Evolutionary conservation across 2,113 vertebrate genomes (phyloP).

Genomic region (Passer domesticus): DNA sequence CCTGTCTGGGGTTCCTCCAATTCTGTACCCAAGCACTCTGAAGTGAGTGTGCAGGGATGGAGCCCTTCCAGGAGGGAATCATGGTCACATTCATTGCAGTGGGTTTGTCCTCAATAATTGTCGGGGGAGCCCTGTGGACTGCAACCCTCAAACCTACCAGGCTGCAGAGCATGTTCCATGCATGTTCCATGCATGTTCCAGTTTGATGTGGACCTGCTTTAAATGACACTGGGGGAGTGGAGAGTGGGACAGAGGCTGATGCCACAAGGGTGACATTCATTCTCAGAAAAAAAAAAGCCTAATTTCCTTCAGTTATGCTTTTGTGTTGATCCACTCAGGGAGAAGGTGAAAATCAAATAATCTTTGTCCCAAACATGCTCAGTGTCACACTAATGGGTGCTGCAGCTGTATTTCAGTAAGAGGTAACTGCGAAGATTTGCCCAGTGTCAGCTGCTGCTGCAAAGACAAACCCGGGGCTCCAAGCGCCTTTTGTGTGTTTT

Average conservation of each 20-base stretch:
- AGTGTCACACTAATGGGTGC: background rate
- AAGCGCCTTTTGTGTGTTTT: background rate
- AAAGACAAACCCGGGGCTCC: background rate
- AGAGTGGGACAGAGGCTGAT: too few species aligned
- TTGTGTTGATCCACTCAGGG: background rate
- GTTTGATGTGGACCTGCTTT: background rate
- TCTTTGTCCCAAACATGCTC: background rate
- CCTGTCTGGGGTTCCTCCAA: background rate
- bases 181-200: fast-evolving
- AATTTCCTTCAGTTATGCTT: background rate
- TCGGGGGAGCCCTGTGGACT: fast-evolving
- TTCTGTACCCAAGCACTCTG: background rate
- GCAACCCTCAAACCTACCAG: background rate
- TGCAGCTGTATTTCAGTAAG: background rate
- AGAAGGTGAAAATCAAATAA: background rate
- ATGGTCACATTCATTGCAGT: background rate
- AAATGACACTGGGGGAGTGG: background rate
- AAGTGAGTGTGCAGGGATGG: background rate
- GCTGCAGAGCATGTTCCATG: background rate
- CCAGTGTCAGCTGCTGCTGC: background rate
- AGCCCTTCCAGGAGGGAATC: background rate
- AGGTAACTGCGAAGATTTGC: background rate
- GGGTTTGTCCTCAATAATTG: background rate
- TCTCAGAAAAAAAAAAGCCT: background rate
- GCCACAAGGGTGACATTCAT: background rate